These are phyloP conservation scores for Sinelater perroti DNA, from an alignment of 2,888 invertebrate species.

Conservation along the genomic window DNA sequence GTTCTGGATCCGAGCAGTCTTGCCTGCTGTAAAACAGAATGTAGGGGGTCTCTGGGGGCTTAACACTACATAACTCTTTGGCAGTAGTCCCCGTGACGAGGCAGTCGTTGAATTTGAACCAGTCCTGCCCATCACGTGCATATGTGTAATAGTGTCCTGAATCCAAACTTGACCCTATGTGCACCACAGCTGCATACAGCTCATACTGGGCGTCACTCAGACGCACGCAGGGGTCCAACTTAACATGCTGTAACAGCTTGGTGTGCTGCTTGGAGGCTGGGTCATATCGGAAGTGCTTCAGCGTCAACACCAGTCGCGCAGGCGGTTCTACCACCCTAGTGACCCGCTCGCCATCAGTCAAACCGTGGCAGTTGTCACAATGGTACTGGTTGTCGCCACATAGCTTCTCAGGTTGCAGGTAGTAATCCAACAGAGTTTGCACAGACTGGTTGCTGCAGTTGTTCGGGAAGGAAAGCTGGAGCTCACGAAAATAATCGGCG, in stretches of 20 bases:
- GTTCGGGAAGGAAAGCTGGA: constrained; percentile 78
- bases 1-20: constrained; percentile 53
- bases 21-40: constrained; percentile 76
- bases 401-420: constrained; percentile 78
- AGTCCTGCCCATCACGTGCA: constrained; percentile 73
- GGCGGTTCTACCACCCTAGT: constrained; percentile 78
- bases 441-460: constrained; percentile 67
- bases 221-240: constrained; percentile 67
- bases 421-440: constrained; percentile 81
- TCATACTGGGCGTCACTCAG: constrained; percentile 68
- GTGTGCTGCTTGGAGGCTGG: constrained; percentile 76
- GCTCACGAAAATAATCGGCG: constrained; percentile 81
- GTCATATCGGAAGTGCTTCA: constrained; percentile 83
- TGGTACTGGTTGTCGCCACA: constrained; percentile 84
- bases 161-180: constrained; percentile 83
- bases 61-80: constrained; percentile 69
- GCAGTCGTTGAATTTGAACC: constrained; percentile 86
- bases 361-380: constrained; percentile 77
- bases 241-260: constrained; percentile 74
- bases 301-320: constrained; percentile 78
- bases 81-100: constrained; percentile 71
- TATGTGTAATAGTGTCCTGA: constrained; percentile 90
- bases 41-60: constrained; percentile 82
- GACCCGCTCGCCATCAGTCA: constrained; percentile 80
- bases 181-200: constrained; percentile 85